Evolutionary conservation across 2,888 invertebrate genomes (phyloP).

Genomic region (Dioctria linearis): DNA sequence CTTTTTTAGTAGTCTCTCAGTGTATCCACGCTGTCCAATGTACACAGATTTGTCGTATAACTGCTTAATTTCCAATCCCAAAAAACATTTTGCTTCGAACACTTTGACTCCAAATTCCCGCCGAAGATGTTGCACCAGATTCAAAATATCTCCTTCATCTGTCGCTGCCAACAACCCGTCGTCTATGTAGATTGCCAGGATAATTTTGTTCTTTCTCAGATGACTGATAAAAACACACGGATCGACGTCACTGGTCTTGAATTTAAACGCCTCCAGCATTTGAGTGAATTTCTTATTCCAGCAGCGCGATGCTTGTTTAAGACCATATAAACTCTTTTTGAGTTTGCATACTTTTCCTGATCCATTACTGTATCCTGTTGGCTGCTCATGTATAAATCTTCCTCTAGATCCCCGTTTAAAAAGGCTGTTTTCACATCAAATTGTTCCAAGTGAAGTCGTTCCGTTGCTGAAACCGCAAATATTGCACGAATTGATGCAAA

Average conservation of each 20-base stretch:
- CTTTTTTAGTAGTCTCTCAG: slow-evolving; percentile 54
- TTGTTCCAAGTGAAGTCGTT: slow-evolving; percentile 56
- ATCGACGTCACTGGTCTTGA: slow-evolving; percentile 61
- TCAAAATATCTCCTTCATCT: no score
- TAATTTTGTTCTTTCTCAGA: slow-evolving; percentile 22
- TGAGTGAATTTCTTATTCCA: slow-evolving; percentile 61
- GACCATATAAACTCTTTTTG: slow-evolving; percentile 60
- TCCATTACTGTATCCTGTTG: slow-evolving; percentile 56
- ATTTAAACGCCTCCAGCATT: slow-evolving; percentile 60
- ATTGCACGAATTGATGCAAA: slow-evolving; percentile 55
- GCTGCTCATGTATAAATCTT: slow-evolving; percentile 59
- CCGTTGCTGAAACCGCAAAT: slow-evolving; percentile 49
- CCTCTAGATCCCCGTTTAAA: slow-evolving; percentile 59
- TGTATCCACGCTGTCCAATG: no score
- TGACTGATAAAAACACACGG: slow-evolving; percentile 61
- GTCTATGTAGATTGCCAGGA: slow-evolving; percentile 63
- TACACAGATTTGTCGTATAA: no score
- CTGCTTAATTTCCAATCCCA: no score
- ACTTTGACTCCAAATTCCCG: slow-evolving; percentile 51
- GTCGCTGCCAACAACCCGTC: slow-evolving; percentile 62
- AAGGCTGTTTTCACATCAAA: slow-evolving; percentile 60
- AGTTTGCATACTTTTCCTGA: slow-evolving; percentile 59
- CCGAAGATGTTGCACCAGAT: slow-evolving; percentile 54
- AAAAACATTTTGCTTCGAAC: no score
- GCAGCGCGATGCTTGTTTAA: slow-evolving; percentile 61